Base-by-base conservation (phyloP, 2,113 vertebrate species). In the Hippocampus abdominalis region DNA sequence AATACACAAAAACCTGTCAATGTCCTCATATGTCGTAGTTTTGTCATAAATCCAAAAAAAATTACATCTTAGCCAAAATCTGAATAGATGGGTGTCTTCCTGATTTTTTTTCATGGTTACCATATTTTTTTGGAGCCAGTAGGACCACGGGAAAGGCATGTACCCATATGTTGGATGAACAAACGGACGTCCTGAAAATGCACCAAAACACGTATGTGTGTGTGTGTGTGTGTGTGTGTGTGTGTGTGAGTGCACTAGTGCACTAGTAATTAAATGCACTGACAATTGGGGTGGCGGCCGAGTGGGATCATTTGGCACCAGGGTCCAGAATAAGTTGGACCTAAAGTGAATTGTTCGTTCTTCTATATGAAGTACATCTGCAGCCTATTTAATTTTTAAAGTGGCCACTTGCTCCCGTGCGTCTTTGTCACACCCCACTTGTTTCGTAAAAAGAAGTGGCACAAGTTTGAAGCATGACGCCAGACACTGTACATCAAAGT, bases 401-500 rank as follows among this genome's bases (percentile, higher is more conserved):
- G 13, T 27, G 42, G 25, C n/a, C 20, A 15, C 42, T 25, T 42
- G 39, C 20, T 65, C 48, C 62, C 62, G 16, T 25, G 10, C 7
- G 57, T 60, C 57, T 10, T 29, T 60, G 27, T n/a, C 27, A 15
- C 57, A 32, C 57, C 57, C 23, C 39, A 64, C 40, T 64, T 64
- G 62, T 40, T 11, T 64, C 21, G 1, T 18, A 21, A 51, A 36
- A 16, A 51, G 64, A 8, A 20, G 72, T 72, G 69, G 74, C 54
- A 4, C 51, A 66, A 63, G 51, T 72, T 69, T 13, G 53, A 62
- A 42, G 5, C 60, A 68, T 63, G 53, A 66, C 60, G 29, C 57
- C 39, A 72, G 53, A 8, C 23, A 25, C 53, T 64, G 61, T 32
- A 62, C 71, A 84, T 64, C 66, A 78, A 69, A 74, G 64, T 73